Base-by-base conservation (phyloP, 2,888 invertebrate genomes). In the Masnerella sp. region DNA sequence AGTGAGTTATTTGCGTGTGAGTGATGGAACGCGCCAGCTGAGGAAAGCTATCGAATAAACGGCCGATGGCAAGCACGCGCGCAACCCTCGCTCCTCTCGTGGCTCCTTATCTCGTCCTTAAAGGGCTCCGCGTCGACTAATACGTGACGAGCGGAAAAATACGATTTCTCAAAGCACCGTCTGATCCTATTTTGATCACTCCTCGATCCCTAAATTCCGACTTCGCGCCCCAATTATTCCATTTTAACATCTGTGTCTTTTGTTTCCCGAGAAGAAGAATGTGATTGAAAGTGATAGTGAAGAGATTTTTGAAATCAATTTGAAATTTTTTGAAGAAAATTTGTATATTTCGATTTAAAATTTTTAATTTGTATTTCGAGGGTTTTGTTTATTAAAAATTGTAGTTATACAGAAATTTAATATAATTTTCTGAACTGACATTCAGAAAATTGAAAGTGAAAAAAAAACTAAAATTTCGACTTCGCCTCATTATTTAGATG, bases 1-100 rank as follows among this genome's bases (percentile, higher is more conserved):
- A 85, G 83, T 85, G 85, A 87, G 87, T 87, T 87, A 87, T 87
- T 87, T 86, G 85, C 85, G 87, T 83, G 85, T 84, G 85, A 86
- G 84, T 87, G 87, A 87, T 84, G 85, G 86, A 86, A 84, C 84
- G 85, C 82, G 84, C 84, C 87, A 85, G 85, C 86, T 87, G 86
- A 83, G 82, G 81, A 83, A 82, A 82, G 82, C 79, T 80, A 78
- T 79, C 75, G 80, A 78, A 74, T 78, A 80, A 82, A 82, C 77
- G 81, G 76, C 73, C 75, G 74, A 68, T 70, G 64, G 77, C 68
- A 70, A 74, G 77, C 78, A 71, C 72, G 76, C 75, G 75, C 74
- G 77, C 76, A 72, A 77, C 77, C 76, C 52, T 62, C 75, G 30
- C 71, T 74, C 74, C 71, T 68, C 62, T 70, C 62, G 43, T 67